phyloP scores from a whole-genome alignment of 2,113 vertebrate species.

The Myodes glareolus region DNA sequence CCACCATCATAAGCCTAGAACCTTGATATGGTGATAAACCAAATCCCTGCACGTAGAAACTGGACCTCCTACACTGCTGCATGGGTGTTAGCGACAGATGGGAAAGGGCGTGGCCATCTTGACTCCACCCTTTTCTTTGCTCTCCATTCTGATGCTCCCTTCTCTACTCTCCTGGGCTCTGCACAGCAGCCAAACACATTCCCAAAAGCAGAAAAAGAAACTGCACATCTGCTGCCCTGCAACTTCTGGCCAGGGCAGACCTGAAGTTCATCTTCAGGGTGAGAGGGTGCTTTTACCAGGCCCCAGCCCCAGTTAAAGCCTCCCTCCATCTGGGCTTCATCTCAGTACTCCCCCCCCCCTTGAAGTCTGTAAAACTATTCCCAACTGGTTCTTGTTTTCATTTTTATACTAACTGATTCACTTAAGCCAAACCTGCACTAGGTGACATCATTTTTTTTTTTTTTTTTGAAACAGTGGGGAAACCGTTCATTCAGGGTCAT shows the following conservation, averaged over 20 bases:
- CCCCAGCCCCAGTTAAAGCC: neutral
- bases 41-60: neutral
- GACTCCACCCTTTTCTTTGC: neutral
- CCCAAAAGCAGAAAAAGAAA: neutral
- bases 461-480: neutral
- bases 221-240: too few species aligned
- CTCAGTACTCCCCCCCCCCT: neutral
- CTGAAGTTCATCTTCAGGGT: neutral
- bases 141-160: neutral
- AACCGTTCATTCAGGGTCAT: neutral
- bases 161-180: neutral
- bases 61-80: neutral
- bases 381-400: neutral
- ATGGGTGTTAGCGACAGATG: neutral
- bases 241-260: neutral
- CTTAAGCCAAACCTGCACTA: neutral
- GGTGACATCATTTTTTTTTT: neutral
- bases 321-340: neutral
- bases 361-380: neutral
- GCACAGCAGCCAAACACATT: neutral
- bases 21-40: rapidly evolving
- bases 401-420: neutral
- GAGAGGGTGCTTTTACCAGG: too few species aligned
- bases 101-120: rapidly evolving
- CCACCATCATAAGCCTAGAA: too few species aligned